Evolutionary conservation across 35 echinoderm and acorn worm species (phyloP).

Genomic region (Heliocidaris tuberculata): DNA sequence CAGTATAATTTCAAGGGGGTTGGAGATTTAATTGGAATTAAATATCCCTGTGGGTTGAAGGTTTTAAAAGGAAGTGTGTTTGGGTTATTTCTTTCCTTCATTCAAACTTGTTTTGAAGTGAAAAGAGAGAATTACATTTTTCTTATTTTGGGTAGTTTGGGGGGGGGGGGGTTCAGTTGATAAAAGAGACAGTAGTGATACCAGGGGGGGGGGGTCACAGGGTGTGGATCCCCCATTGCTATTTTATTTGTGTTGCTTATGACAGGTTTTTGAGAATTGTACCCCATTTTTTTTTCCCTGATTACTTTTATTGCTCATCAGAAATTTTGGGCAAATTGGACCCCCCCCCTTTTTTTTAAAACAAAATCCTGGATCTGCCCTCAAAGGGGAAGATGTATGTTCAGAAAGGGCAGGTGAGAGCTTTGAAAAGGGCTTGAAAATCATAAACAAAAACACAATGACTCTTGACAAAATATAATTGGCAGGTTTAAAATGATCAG

Average conservation of each 20-base stretch:
- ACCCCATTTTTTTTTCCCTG: too few relatives aligned
- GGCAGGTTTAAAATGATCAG: not conserved
- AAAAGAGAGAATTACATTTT: not conserved
- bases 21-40: slow-evolving; percentile 8
- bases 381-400: not conserved
- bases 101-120: not conserved
- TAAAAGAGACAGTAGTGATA: too few relatives aligned
- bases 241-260: too few relatives aligned
- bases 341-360: not conserved
- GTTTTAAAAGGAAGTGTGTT: not conserved
- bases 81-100: not conserved
- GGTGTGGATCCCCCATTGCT: too few relatives aligned
- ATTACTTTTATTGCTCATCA: too few relatives aligned
- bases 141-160: not conserved
- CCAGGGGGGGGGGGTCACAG: too few relatives aligned
- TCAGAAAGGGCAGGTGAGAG: too few relatives aligned
- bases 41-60: not conserved
- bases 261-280: too few relatives aligned
- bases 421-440: not conserved
- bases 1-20: not conserved
- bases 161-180: too few relatives aligned
- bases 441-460: not conserved
- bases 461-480: not conserved
- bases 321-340: too few relatives aligned
- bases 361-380: not conserved